Base-by-base conservation (phyloP, 2,113 vertebrate genomes). In the Anseranas semipalmata region DNA sequence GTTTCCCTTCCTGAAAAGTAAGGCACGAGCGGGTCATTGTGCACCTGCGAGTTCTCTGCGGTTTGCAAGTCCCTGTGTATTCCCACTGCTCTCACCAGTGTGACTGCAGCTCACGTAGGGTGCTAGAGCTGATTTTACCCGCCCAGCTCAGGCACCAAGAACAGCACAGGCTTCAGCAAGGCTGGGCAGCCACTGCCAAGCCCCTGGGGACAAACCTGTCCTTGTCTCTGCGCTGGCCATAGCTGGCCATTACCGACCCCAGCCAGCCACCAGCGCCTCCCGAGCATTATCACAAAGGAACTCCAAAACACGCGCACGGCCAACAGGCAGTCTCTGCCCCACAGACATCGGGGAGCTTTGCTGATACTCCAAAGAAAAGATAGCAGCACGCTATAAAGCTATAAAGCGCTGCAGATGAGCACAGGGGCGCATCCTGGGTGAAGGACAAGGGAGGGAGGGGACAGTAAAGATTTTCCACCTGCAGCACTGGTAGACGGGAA, bases 351-450 rank as follows among this genome's bases (percentile, higher is more conserved):
- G 43, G 20, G 25, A 15, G 5, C 52, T 35, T 19, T 37, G 32
- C 41, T 45, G 48, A 25, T 20, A 21, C 7, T 52, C 22, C 27
- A 59, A 53, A 59, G 53, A 43, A 52, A 27, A 84, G 63, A 8
- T 1, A 30, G 33, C 1, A 5, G 37, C 67, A 41, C 0, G 0
- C 33, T 66, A n/a, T 2, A 7, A 60, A 78, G 0, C 33, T 66
- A n/a, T 2, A 7, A 60, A 78, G 77, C 12, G 3, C 10, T 1
- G 19, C 37, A 66, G 33, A 39, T 12, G 41, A 50, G 33, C 37
- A 19, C 12, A 12, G 39, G 52, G 46, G 21, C 50, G 46, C 52
- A 10, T 14, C 20, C 10, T 1, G 3, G 46, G 15, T 66, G 67
- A 93, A 62, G 27, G 59, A 24, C n/a, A 58, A 24, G 50, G 33